phyloP scores from a whole-genome alignment of 2,113 vertebrate species.

The Mastomys natalensis region DNA sequence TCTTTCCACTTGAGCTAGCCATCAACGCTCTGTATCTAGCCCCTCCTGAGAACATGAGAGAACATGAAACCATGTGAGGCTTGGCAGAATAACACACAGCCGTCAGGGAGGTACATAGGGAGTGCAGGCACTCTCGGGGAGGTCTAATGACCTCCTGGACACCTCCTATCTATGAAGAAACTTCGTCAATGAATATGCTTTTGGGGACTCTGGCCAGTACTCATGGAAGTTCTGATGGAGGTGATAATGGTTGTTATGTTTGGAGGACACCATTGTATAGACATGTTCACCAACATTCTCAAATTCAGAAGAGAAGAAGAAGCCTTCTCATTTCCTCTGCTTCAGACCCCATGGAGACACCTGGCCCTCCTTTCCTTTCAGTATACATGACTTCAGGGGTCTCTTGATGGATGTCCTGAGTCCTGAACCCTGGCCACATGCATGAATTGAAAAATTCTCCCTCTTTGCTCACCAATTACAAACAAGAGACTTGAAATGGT shows the following conservation, averaged over 20 bases:
- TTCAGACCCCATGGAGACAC: not conserved
- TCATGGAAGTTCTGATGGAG: accelerated
- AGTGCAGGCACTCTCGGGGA: too few species aligned
- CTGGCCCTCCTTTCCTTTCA: not conserved
- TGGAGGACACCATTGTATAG: not conserved
- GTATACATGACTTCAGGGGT: not conserved
- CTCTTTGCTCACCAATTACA: not conserved
- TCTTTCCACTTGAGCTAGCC: not conserved
- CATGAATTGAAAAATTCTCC: not conserved
- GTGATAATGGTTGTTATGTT: not conserved
- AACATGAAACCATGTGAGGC: not conserved
- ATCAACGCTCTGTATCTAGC: not conserved
- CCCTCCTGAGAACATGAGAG: not conserved
- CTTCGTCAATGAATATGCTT: not conserved
- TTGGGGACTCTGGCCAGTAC: not conserved
- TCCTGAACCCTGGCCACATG: not conserved
- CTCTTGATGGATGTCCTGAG: not conserved
- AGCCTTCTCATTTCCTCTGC: not conserved
- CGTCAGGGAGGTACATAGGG: too few species aligned
- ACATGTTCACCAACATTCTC: not conserved
- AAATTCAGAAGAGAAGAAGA: not conserved
- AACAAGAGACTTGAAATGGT: not conserved
- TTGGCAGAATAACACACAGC: not conserved
- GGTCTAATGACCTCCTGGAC: not conserved
- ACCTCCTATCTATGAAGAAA: not conserved